These are phyloP conservation scores for Graptemys geographica DNA, from an alignment of 2,797 vertebrate genomes.

Conservation along the genomic window DNA sequence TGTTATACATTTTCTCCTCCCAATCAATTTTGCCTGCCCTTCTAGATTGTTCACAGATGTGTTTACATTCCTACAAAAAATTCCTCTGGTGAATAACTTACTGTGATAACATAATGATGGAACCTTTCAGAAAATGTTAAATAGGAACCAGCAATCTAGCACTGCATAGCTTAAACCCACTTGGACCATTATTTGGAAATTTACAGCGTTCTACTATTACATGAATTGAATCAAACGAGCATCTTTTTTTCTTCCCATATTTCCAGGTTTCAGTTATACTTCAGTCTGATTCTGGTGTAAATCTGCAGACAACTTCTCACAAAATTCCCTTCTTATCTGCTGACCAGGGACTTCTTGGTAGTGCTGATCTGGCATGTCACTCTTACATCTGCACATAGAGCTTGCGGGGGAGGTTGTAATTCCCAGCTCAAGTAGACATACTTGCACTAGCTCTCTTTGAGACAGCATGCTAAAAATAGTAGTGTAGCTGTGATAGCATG, in stretches of 20 bases:
- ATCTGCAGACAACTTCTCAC: background rate
- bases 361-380: background rate
- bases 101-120: background rate
- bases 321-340: accelerated
- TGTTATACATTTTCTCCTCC: accelerated
- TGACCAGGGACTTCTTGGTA: background rate
- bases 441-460: background rate
- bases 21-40: background rate
- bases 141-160: background rate
- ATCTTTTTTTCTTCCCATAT: background rate
- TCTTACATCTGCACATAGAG: background rate
- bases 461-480: background rate
- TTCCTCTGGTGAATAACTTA: background rate
- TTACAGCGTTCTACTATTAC: accelerated
- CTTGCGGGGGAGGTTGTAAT: no score
- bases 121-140: background rate
- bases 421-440: no score
- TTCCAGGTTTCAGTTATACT: background rate
- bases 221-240: accelerated
- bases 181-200: background rate
- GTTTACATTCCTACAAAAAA: background rate
- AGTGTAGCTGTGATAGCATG: background rate
- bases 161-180: background rate
- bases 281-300: background rate
- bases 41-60: background rate